Conservation (phyloP, 2,113 vertebrate genomes). For the Tragelaphus buxtoni region DNA sequence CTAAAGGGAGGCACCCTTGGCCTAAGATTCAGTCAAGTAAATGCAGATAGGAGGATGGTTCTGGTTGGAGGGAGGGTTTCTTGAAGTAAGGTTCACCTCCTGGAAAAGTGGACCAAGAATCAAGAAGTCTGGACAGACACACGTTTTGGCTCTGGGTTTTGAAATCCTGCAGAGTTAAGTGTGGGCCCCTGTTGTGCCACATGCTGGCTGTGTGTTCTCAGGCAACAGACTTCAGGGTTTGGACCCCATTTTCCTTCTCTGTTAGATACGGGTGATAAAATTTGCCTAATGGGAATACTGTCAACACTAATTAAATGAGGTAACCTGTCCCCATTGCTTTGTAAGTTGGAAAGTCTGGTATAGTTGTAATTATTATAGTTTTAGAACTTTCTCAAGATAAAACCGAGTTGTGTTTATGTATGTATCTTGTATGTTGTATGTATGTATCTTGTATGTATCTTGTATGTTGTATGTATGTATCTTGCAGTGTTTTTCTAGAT, state of each 20-base stretch:
- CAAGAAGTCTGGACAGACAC: not conserved
- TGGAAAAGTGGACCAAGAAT: not conserved
- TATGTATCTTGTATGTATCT: too few species aligned
- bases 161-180: not conserved
- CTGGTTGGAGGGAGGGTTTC: not conserved
- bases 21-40: not conserved
- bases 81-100: not conserved
- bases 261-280: not conserved
- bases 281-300: not conserved
- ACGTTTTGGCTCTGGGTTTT: not conserved
- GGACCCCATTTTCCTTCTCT: not conserved
- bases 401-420: not conserved
- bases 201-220: not conserved
- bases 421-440: not conserved
- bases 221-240: not conserved
- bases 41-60: not conserved
- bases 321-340: not conserved
- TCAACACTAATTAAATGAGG: not conserved
- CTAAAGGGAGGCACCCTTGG: not conserved
- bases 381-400: not conserved
- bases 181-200: not conserved
- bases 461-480: not conserved
- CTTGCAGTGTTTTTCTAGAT: not conserved
- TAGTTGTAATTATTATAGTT: slow-evolving; percentile 19
- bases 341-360: not conserved